Evolutionary conservation across 2,888 invertebrate genomes (phyloP), one percentile per base, ranked within the genome.

Genomic region (Dicranocentrus wangi): DNA sequence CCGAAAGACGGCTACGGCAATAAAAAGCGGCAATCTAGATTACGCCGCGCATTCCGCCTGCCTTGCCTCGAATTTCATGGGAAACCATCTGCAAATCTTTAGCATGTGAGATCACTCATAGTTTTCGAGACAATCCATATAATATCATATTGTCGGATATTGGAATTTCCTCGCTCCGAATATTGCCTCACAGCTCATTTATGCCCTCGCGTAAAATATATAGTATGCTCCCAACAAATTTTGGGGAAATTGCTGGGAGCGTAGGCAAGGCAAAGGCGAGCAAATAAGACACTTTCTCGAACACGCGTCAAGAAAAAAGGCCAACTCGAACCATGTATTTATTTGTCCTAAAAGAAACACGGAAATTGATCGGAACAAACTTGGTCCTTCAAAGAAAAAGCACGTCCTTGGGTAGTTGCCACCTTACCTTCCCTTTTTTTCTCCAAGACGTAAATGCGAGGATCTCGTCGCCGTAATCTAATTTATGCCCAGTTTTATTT

Each of bases 401-500:
- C n/a, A 51, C 19, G 19, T 51, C 1, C 1, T 17, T n/a, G 17
- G 8, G 19, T 51, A 19, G 15, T 17, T 51, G 51, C n/a, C 19
- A 8, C 13, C n/a, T 51, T 15, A 19, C 58, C 23, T 17, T 15
- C 15, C 39, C n/a, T 8, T 42, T 8, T 19, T 27, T n/a, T 55
- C 39, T 23, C 0, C 47, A 72, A 61, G 39, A 43, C 23, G 42
- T 25, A 53, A 47, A 72, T 47, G 47, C 47, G 72, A 60, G 47
- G 5, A 32, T 25, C 51, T 51, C n/a, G n/a, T n/a, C n/a, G n/a
- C 42, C 28, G 60, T 61, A 72, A 72, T 72, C 63, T 63, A 72
- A 72, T 72, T 72, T 72, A 61, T 61, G 47, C 32, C 43, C 61
- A 72, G 47, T 61, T 47, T 47, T 47, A 47, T 47, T 47, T n/a